phyloP scores from a whole-genome alignment of 1,140 invertebrate genomes.

The Drosophila takahashii region DNA sequence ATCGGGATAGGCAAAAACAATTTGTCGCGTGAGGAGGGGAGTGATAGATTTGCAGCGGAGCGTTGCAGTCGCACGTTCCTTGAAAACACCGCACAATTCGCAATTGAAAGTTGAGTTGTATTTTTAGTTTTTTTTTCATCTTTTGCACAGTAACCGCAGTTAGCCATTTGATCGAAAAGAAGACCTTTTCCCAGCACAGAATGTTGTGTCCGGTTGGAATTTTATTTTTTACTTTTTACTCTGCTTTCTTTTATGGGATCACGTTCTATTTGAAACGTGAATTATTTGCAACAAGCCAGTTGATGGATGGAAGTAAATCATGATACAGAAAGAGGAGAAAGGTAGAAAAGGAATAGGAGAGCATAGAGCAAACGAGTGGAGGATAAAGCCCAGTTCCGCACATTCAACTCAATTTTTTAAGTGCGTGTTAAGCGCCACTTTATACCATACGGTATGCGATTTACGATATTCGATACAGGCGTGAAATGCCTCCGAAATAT shows the following conservation, averaged over 20 bases:
- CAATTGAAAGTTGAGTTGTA: slow-evolving; percentile 65
- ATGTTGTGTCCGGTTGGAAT: slow-evolving; percentile 39
- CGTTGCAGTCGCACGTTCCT: slow-evolving; percentile 50
- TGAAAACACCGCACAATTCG: slow-evolving; percentile 59
- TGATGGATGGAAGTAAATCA: slow-evolving; percentile 61
- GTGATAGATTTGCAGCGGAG: slow-evolving; percentile 44
- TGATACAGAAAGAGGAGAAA: slow-evolving; percentile 27
- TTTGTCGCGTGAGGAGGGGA: slow-evolving; percentile 61
- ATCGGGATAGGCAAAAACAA: slow-evolving; percentile 61
- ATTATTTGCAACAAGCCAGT: slow-evolving; percentile 61
- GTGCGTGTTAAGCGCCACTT: slow-evolving; percentile 79
- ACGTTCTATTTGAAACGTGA: slow-evolving; percentile 79
- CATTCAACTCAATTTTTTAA: slow-evolving; percentile 68
- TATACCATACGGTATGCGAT: slow-evolving; percentile 35
- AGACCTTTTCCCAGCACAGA: slow-evolving; percentile 63
- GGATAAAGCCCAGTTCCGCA: slow-evolving; percentile 26
- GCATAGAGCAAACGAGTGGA: neutral
- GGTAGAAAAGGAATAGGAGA: slow-evolving; percentile 1
- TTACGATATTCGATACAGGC: slow-evolving; percentile 41
- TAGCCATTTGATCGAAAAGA: slow-evolving; percentile 60
- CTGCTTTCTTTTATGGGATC: slow-evolving; percentile 64
- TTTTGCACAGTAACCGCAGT: slow-evolving; percentile 32
- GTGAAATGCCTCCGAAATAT: slow-evolving; percentile 50
- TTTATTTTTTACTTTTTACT: slow-evolving; percentile 23
- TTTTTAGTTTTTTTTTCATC: slow-evolving; percentile 30